These are phyloP conservation scores for Scomber scombrus DNA, from an alignment of 2,113 vertebrate genomes.

Conservation along the genomic window DNA sequence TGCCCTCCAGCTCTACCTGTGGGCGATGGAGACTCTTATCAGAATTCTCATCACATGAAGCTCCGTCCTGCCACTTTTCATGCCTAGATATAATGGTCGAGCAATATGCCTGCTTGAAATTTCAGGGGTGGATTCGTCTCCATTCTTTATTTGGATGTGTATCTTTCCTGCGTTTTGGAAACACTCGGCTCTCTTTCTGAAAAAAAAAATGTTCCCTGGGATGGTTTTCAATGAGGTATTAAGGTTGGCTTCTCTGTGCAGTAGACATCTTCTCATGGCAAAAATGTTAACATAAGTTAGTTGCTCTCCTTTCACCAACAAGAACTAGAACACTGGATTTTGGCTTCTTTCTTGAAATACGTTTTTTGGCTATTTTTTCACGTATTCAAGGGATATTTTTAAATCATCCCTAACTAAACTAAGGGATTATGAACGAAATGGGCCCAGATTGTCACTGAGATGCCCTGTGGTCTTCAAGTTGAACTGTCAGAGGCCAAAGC, in stretches of 20 bases:
- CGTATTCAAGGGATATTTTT: conserved; percentile 52
- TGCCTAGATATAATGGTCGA: conserved; percentile 60
- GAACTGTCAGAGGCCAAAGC: conserved; percentile 71
- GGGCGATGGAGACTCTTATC: conserved; percentile 82
- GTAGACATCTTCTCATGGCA: conserved; percentile 44
- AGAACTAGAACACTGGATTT: conserved; percentile 41
- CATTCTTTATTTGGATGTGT: conserved; percentile 68
- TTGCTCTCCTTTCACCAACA: neutral
- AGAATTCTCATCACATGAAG: conserved; percentile 81
- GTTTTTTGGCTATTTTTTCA: conserved; percentile 26
- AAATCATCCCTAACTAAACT: conserved; percentile 26
- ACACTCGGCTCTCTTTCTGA: conserved; percentile 57
- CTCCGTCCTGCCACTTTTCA: conserved; percentile 63
- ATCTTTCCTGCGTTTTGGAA: conserved; percentile 54
- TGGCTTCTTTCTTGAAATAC: conserved; percentile 25
- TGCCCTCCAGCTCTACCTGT: conserved; percentile 83
- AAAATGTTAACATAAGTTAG: conserved; percentile 54
- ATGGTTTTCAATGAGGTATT: conserved; percentile 51
- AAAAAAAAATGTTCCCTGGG: conserved; percentile 43
- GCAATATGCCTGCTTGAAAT: conserved; percentile 59
- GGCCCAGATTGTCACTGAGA: conserved; percentile 77
- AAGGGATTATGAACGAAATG: conserved; percentile 74
- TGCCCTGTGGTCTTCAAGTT: conserved; percentile 77
- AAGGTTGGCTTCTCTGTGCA: conserved; percentile 19
- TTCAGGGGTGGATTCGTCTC: conserved; percentile 47